These are phyloP conservation scores for Nesogale talazaci DNA, from an alignment of 2,113 vertebrate genomes.

Conservation along the genomic window DNA sequence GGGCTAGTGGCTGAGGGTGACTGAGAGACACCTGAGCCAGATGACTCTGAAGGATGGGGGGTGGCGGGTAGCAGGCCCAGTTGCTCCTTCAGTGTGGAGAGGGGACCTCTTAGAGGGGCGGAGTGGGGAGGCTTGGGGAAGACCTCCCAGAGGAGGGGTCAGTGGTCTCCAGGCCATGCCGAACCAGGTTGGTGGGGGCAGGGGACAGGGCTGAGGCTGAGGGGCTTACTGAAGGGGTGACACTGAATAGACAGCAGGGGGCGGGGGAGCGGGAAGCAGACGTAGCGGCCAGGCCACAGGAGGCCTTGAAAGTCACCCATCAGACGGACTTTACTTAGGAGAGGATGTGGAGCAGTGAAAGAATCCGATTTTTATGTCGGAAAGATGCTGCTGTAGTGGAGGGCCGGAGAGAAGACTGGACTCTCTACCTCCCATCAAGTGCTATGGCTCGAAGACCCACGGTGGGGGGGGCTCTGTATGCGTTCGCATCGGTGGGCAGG, in stretches of 20 bases:
- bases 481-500: not conserved
- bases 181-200: not conserved
- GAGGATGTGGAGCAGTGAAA: not conserved
- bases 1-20: too few relatives aligned
- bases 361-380: constrained; percentile 39
- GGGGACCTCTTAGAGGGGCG: not conserved
- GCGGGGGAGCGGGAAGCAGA: not conserved
- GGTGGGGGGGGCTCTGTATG: not conserved
- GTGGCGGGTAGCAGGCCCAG: not conserved
- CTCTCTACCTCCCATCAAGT: too few relatives aligned
- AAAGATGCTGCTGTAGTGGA: not conserved
- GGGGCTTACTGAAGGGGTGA: not conserved
- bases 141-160: not conserved
- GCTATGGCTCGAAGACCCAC: not conserved
- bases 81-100: not conserved
- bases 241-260: not conserved
- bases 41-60: not conserved
- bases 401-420: too few relatives aligned
- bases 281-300: not conserved
- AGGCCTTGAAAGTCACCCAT: not conserved
- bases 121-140: not conserved
- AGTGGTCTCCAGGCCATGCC: not conserved
- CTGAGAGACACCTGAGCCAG: not conserved
- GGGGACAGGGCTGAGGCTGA: not conserved
- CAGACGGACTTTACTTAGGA: not conserved